Percentiles rank a stretch among this genome's conserved stretches.
Conservation (phyloP, 2,888 invertebrate species). For the Thereva nobilitata region DNA sequence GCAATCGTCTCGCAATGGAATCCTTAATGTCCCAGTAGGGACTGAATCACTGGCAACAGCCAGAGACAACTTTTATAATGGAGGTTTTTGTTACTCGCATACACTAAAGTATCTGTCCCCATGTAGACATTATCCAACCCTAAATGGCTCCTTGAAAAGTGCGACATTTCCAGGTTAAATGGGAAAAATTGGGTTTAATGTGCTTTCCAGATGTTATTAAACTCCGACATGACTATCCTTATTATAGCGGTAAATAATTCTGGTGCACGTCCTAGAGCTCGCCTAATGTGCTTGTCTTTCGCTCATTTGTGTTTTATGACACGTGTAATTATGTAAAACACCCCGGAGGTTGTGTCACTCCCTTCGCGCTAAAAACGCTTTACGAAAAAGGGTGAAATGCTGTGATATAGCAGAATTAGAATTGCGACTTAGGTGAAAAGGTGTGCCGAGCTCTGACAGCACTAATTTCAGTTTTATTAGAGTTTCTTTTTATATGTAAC, state of each 20-base stretch:
- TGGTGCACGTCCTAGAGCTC: conserved; percentile 21
- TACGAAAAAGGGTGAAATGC: no score
- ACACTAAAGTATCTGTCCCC: not conserved
- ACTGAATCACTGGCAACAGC: conserved; percentile 22
- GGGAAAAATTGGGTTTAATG: conserved; percentile 33
- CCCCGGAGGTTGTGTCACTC: not conserved
- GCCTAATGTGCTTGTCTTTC: conserved; percentile 24
- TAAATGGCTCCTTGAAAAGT: conserved; percentile 17
- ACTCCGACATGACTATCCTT: conserved; percentile 28
- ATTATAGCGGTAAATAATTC: conserved; percentile 31
- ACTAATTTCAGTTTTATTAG: no score
- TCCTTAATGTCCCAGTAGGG: conserved; percentile 24
- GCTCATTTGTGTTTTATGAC: conserved; percentile 27
- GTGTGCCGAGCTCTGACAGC: no score
- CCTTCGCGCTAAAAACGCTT: no score
- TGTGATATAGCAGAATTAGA: no score
- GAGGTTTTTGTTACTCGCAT: no score
- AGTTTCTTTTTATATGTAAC: no score
- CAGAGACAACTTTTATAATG: conserved; percentile 6
- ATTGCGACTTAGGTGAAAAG: no score
- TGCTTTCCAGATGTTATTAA: conserved; percentile 26
- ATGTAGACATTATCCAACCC: conserved; percentile 19
- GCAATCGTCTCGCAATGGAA: conserved; percentile 14
- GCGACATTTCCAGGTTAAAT: conserved; percentile 32
- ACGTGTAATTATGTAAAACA: conserved; percentile 34